Percentiles rank a stretch among this genome's conserved stretches.
phyloP scores from a whole-genome alignment of 92 coral and sea anemone genomes.

The Zoanthus sociatus region DNA sequence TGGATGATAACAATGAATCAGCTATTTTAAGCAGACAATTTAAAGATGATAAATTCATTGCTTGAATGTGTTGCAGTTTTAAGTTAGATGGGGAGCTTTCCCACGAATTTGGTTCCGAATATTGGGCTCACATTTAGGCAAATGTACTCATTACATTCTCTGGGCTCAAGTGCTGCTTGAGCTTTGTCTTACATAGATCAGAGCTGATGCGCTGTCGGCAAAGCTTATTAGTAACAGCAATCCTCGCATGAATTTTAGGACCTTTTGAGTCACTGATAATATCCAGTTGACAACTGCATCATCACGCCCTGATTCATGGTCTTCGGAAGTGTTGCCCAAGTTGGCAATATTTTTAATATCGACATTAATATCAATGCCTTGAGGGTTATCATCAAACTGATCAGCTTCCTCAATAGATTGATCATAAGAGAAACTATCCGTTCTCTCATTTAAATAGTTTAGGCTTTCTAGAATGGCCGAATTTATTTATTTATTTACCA shows the following conservation, averaged over 20 bases:
- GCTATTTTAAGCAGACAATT: conserved; percentile 59
- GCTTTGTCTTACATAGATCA: conserved; percentile 41
- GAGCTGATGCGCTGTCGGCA: conserved; percentile 39
- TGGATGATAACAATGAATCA: conserved; percentile 43
- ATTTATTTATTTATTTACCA: not conserved
- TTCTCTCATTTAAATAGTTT: conserved; percentile 42
- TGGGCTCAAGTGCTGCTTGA: conserved; percentile 42
- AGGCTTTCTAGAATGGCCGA: not conserved
- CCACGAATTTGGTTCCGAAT: conserved; percentile 58
- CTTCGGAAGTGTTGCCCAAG: conserved; percentile 24
- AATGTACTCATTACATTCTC: conserved; percentile 40
- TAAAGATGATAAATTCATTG: conserved; percentile 43
- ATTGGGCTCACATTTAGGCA: conserved; percentile 48
- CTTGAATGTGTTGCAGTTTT: conserved; percentile 22
- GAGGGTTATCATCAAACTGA: not conserved
- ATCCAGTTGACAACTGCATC: not conserved
- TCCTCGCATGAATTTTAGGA: conserved; percentile 17
- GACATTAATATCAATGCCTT: conserved; percentile 3
- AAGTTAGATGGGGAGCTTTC: conserved; percentile 15
- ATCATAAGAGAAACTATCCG: conserved; percentile 25
- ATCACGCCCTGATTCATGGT: conserved; percentile 16
- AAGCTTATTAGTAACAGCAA: conserved; percentile 51
- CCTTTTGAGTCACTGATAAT: conserved; percentile 5
- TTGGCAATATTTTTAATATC: conserved; percentile 21
- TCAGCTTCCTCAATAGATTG: conserved; percentile 21